Conservation (phyloP, 2,797 vertebrate genomes). For the Rallus crepitans region DNA sequence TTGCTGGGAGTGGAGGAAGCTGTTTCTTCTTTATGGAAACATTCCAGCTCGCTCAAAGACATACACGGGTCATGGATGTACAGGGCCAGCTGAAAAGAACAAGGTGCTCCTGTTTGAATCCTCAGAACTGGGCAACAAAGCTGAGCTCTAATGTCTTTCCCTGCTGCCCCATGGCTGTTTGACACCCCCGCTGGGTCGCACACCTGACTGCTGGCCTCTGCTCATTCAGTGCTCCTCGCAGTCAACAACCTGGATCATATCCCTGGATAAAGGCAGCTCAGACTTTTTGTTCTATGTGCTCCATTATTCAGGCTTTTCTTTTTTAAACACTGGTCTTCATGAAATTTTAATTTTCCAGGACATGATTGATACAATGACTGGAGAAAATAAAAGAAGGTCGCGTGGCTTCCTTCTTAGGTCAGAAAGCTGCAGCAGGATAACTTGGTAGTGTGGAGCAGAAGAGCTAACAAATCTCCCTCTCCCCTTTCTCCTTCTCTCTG, state of each 20-base stretch:
- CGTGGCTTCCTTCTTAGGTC: not conserved
- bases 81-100: not conserved
- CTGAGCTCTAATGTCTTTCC: not conserved
- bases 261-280: not conserved
- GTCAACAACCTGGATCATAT: not conserved
- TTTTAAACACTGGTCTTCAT: constrained; percentile 35
- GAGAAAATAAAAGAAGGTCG: constrained; percentile 22
- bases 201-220: not conserved
- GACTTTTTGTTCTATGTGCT: not conserved
- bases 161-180: not conserved
- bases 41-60: not conserved
- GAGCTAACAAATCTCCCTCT: not conserved
- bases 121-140: not conserved
- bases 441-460: not conserved
- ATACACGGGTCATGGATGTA: fast-evolving
- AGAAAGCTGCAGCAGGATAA: not conserved
- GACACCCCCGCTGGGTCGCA: not conserved
- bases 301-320: constrained; percentile 36
- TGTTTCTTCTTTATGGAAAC: not conserved
- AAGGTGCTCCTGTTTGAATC: not conserved
- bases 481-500: not conserved
- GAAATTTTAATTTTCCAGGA: constrained; percentile 44
- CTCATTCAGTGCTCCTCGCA: not conserved
- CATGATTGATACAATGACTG: constrained; percentile 20
- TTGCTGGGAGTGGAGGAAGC: not conserved